Evolutionary conservation across 2,797 vertebrate genomes (phyloP), one percentile per base, ranked within the genome.

Genomic region (Helostoma temminkii): DNA sequence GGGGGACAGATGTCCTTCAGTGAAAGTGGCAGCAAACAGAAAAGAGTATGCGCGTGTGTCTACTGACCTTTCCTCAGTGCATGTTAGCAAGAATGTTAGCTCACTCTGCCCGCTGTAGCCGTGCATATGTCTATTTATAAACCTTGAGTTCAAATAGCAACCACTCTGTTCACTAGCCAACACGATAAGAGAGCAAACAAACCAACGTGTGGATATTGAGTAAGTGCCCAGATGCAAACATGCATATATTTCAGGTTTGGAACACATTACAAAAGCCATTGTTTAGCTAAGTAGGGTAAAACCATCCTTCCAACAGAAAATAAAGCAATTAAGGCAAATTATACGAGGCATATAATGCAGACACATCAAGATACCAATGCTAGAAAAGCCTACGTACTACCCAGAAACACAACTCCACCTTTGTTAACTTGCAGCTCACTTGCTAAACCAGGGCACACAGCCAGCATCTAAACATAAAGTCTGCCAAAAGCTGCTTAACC

Each of bases 51-150:
- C 60, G 72, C 22, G n/a, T 1, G 26, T 24, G 39, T 65, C 55
- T 70, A 28, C 49, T 81, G 79, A 87, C 83, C 80, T 86, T 90
- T 88, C 70, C 57, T 63, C 47, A 21, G 50, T 46, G 65, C 65
- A 80, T 72, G 79, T 84, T 87, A 84, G 47, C 16, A 50, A 69
- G 62, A 54, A 69, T 14, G 73, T 62, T 76, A 36, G 71, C 54
- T 50, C 66, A 63, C 66, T 67, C 50, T 71, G 85, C 80, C 69
- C 73, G 60, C 77, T 85, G 83, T 80, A 77, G 75, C 74, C 70
- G 79, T 66, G 82, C 73, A 87, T 69, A 54, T 56, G 57, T 78
- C 89, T 92, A 92, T 91, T 89, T 91, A 90, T 91, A 93, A 87
- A 81, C 74, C 66, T 32, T 18, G 54, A 78, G 81, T 88, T 87